Evolutionary conservation across 2,113 vertebrate species (phyloP), one percentile per base, ranked within the genome.

Genomic region (Oenanthe oenanthe): DNA sequence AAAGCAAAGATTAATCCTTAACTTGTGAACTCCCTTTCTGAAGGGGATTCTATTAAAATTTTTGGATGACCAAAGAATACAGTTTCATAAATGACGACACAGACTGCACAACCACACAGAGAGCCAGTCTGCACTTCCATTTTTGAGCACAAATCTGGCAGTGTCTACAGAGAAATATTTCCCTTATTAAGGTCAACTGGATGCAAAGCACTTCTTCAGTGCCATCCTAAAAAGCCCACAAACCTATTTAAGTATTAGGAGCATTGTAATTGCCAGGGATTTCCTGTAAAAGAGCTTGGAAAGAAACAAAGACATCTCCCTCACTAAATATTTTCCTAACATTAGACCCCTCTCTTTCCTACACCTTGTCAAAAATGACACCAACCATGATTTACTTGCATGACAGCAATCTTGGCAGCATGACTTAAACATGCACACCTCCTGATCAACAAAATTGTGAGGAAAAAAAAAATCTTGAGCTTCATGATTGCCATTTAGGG

Each of bases 131-230:
- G 34, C 60, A 57, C 72, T 94, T 95, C 95, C 95, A 95, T 94
- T 94, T 97, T 70, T 95, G 91, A 96, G 82, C 94, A 97, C 82
- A 85, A 80, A 95, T 93, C 85, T 96, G 94, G 94, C 95, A 90
- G 79, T 38, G 51, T 63, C 82, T 92, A 54, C 83, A 85, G 47
- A 88, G 72, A 93, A 96, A 58, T 74, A 88, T 88, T 93, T 97
- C 92, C 82, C 92, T 96, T 96, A 96, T 92, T 96, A 96, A 93
- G 94, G 95, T 88, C 91, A 96, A 90, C 78, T 73, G 72, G 42
- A 88, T 85, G 85, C 91, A 93, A 89, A 90, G 67, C 60, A 73
- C 51, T 67, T 94, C 58, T 70, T 92, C 54, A 77, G 32, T 5
- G 26, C 47, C 77, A 79, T 51, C 72, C 72, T 83, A 95, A 90